Evolutionary conservation across 2,888 invertebrate genomes (phyloP).

Genomic region (Cerceris ruficornis): DNA sequence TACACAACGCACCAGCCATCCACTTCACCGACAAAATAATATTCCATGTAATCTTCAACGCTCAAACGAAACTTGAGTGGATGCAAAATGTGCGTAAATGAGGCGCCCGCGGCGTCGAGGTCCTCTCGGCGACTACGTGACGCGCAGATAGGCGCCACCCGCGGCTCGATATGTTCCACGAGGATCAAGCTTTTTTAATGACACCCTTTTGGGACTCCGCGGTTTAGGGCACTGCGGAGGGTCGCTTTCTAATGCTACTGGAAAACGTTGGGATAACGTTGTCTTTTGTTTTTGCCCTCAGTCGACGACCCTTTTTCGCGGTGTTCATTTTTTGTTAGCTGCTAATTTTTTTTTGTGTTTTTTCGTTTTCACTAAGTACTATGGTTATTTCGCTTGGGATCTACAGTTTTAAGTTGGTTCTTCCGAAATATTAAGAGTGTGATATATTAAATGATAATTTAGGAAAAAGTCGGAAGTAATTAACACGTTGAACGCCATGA

Average conservation of each 20-base stretch:
- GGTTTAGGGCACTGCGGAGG: background rate
- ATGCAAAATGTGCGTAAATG: conserved; percentile 73
- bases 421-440: too few relatives aligned
- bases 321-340: too few relatives aligned
- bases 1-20: conserved; percentile 35
- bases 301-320: too few relatives aligned
- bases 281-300: background rate
- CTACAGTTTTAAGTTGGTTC: too few relatives aligned
- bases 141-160: conserved; percentile 37
- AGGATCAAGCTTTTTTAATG: conserved; percentile 13
- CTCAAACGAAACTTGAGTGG: conserved; percentile 74
- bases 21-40: conserved; percentile 70
- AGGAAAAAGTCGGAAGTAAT: too few relatives aligned
- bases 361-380: too few relatives aligned
- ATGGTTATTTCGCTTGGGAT: too few relatives aligned
- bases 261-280: background rate
- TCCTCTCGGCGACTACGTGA: conserved; percentile 42
- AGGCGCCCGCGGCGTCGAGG: conserved; percentile 64
- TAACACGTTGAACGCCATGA: too few relatives aligned
- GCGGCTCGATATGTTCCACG: conserved; percentile 27
- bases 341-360: too few relatives aligned
- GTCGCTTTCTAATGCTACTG: background rate
- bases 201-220: conserved; percentile 10
- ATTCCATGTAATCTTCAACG: conserved; percentile 72
- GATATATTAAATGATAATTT: too few relatives aligned